Percentiles rank a stretch among this genome's conserved stretches.
phyloP scores from a whole-genome alignment of 2,113 vertebrate species.

The Prionailurus viverrinus region DNA sequence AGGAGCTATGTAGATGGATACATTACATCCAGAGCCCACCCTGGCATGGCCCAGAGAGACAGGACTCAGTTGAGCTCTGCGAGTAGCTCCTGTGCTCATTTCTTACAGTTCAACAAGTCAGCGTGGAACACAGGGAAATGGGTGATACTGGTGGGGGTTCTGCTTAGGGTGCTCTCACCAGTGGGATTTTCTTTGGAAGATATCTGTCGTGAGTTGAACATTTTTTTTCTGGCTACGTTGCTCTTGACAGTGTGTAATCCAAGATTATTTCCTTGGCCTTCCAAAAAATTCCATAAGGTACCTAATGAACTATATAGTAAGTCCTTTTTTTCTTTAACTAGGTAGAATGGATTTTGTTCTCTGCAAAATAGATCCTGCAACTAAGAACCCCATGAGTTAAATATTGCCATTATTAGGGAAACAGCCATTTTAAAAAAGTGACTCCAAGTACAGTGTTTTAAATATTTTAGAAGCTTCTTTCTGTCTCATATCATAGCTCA shows the following conservation, averaged over 20 bases:
- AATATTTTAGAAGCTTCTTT: conserved; percentile 26
- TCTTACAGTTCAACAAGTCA: not conserved
- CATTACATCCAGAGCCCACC: not conserved
- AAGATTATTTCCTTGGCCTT: not conserved
- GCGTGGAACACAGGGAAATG: not conserved
- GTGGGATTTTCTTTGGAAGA: not conserved
- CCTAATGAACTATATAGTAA: not conserved
- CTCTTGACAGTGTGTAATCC: not conserved
- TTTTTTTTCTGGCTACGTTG: conserved; percentile 17
- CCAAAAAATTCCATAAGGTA: not conserved
- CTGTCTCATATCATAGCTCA: not conserved
- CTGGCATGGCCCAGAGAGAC: not conserved
- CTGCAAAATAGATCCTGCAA: not conserved
- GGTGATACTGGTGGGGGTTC: not conserved
- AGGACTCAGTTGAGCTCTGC: not conserved
- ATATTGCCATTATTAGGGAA: not conserved
- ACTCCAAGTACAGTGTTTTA: not conserved
- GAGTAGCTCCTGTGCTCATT: not conserved
- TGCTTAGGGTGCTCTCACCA: not conserved
- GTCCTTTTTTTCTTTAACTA: conserved; percentile 21
- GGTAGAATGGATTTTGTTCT: not conserved
- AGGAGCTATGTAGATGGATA: not conserved
- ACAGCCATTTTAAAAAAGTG: not conserved
- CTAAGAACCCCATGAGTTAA: not conserved
- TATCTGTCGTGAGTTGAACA: not conserved